A percentile compares a stretch with the other conserved stretches of the same genome.
These are phyloP conservation scores for Eurystomus gularis DNA, from an alignment of 2,113 vertebrate species.

Conservation along the genomic window DNA sequence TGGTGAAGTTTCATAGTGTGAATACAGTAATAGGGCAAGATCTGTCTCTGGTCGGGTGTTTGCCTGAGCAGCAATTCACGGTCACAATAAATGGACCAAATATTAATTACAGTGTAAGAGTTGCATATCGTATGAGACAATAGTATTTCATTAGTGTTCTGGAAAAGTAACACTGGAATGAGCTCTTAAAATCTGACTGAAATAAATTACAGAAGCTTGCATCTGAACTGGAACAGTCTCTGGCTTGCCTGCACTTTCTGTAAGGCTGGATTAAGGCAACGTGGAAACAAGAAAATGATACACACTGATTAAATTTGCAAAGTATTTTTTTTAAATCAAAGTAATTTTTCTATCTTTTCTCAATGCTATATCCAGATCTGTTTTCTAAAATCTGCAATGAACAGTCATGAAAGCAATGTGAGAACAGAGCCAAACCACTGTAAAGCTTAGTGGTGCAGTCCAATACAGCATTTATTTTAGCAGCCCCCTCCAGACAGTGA, in stretches of 20 bases:
- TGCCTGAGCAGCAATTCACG: not conserved
- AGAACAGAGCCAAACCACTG: not conserved
- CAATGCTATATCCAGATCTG: not conserved
- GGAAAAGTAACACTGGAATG: not conserved
- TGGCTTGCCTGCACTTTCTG: not conserved
- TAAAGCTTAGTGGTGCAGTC: not conserved
- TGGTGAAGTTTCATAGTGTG: not conserved
- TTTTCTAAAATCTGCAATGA: not conserved
- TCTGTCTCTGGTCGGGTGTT: not conserved
- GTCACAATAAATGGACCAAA: not conserved
- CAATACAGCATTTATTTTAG: not conserved
- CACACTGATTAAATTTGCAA: not conserved
- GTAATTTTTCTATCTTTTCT: not conserved
- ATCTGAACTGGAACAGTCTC: not conserved
- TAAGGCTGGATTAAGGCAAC: not conserved
- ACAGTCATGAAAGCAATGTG: not conserved
- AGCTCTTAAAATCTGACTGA: conserved; percentile 10
- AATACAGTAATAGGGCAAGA: not conserved
- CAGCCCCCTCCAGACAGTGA: not conserved
- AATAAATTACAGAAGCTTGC: not conserved
- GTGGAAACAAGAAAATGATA: not conserved
- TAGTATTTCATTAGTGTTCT: not conserved
- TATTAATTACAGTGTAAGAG: not conserved
- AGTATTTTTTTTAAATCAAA: not conserved
- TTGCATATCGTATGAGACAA: not conserved